These are phyloP conservation scores for Drosophila elegans DNA, from an alignment of 1,140 invertebrate genomes.

Conservation along the genomic window DNA sequence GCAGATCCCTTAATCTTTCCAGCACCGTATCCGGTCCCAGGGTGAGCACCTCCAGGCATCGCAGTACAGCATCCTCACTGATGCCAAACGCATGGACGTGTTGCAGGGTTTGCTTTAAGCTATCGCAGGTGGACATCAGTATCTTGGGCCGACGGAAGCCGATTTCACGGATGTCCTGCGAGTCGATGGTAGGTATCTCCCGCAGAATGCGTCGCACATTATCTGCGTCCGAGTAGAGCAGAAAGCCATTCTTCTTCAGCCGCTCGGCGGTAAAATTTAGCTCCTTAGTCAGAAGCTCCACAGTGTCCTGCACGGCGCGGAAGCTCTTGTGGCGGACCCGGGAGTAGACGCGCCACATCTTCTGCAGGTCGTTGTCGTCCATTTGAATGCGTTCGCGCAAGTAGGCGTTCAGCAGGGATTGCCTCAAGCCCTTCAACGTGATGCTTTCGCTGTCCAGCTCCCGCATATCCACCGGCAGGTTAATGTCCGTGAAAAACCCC, in stretches of 20 bases:
- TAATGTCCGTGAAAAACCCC: conserved; percentile 56
- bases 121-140: conserved; percentile 86
- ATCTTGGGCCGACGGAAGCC: conserved; percentile 86
- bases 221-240: conserved; percentile 86
- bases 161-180: conserved; percentile 85
- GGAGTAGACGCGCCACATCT: conserved; percentile 85
- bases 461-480: conserved; percentile 52
- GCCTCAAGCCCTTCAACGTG: conserved; percentile 85
- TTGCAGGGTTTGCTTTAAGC: conserved; percentile 85
- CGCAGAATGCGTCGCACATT: conserved; percentile 86
- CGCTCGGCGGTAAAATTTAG: conserved; percentile 85
- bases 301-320: conserved; percentile 85
- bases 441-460: conserved; percentile 61
- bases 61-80: conserved; percentile 84
- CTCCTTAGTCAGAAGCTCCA: conserved; percentile 85
- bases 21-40: conserved; percentile 85
- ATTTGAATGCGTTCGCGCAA: conserved; percentile 85
- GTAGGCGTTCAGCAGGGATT: conserved; percentile 85
- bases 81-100: conserved; percentile 86
- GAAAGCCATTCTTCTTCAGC: conserved; percentile 86
- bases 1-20: conserved; percentile 85
- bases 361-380: conserved; percentile 84
- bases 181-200: conserved; percentile 85
- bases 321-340: conserved; percentile 86
- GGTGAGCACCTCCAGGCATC: conserved; percentile 86